Base-by-base conservation (phyloP, 1,140 invertebrate species). In the Pseudomyrmex flavicornis region DNA sequence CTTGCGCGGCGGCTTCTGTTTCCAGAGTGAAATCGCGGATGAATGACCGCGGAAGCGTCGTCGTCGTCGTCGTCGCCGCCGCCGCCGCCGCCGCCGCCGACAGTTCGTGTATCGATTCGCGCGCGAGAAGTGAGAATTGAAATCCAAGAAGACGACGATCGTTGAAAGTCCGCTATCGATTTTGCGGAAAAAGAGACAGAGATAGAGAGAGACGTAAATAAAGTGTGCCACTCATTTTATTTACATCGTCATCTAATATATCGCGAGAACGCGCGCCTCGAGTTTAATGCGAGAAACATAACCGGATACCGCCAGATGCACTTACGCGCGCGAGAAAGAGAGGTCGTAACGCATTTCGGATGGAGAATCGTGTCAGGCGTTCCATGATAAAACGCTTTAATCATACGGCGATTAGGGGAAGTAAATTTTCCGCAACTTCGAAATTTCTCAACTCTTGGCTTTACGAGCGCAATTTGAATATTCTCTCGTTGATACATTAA, bases 21-120 rank as follows among this genome's bases (percentile, higher is more conserved):
- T 15, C 48, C 35, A 35, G 35, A 20, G 79, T 17, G 59, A 75
- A 74, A 74, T 82, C 54, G 58, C 70, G 52, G 73, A 83, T 17
- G 73, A 58, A 66, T 56, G 59, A 35, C 50, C 72, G 46, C 5
- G 26, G 20, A n/a, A 52, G 54, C 44, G 13, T n/a, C 5, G 69
- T 10, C n/a, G 63, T 15, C 20, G 20, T 22, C 22, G 22, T 22
- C 22, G 22, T 22, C 26, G 17, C 0, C 17, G 17, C 0, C 20
- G 20, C 0, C 17, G 17, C 0, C 20, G 20, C 0, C 20, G 20
- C 0, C 0, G 20, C 26, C 1, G 35, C 35, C 35, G 35, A 35
- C 35, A 35, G 35, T 35, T 35, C 35, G 5, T 35, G 17, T 62
- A 35, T 62, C 48, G 59, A 77, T 77, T 46, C 15, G 48, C 54